Conservation (phyloP, 2,797 vertebrate genomes). For the Hypotaenidia philippensis region DNA sequence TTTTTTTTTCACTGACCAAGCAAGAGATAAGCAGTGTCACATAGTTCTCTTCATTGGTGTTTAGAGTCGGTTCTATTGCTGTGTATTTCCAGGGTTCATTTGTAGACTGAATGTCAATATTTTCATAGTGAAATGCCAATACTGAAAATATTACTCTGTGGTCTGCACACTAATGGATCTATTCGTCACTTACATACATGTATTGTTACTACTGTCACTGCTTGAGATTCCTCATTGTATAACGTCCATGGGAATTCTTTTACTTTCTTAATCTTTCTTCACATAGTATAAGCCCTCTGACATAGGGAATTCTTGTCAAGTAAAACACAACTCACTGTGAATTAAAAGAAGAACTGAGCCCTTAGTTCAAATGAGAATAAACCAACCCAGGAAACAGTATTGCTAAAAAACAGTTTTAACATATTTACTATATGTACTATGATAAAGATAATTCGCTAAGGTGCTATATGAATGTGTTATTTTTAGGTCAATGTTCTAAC, state of each 20-base stretch:
- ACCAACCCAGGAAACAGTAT: neutral
- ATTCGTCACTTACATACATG: neutral
- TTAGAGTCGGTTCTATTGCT: neutral
- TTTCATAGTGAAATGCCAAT: neutral
- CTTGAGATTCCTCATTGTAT: neutral
- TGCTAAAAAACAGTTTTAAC: neutral
- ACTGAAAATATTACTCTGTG: neutral
- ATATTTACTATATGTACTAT: neutral
- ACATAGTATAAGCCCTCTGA: neutral
- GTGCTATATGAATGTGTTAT: neutral
- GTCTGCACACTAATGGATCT: neutral
- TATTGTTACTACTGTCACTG: neutral
- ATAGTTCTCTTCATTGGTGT: neutral
- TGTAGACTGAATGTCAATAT: neutral
- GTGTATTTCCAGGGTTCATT: neutral
- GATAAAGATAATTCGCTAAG: neutral
- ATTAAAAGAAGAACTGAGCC: neutral
- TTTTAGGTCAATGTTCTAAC: neutral
- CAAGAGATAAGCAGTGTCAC: neutral
- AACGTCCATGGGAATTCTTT: neutral
- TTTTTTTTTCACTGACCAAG: neutral
- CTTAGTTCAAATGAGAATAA: neutral
- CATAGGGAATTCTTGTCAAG: neutral
- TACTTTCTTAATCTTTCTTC: neutral
- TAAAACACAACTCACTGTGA: neutral